Base-by-base conservation (phyloP, 2,797 vertebrate species). In the Melanotaenia nigrans region DNA sequence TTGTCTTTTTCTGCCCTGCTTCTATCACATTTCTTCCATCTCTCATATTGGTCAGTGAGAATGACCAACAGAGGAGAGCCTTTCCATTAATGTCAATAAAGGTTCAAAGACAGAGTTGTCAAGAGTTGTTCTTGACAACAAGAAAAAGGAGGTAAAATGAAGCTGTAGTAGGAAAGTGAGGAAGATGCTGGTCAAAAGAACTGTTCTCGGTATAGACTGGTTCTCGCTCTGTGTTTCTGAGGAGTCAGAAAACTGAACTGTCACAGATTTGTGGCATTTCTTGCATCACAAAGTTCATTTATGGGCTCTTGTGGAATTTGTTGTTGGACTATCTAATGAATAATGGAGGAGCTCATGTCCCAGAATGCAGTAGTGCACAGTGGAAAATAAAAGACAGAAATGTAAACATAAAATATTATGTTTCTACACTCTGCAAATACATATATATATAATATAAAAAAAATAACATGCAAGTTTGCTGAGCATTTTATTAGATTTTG, bases 61-160 rank as follows among this genome's bases (percentile, higher is more conserved):
- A 54, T 65, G 77, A 90, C 81, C 84, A 73, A 80, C 64, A n/a
- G 65, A 89, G 85, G 87, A 90, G 81, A 71, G 87, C 51, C 82
- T 91, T 90, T 91, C 92, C 89, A 94, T 92, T 92, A 87, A 79
- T 73, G 87, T 87, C 90, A 86, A 81, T 36, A 36, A 82, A 65
- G 79, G 85, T 77, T 84, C 74, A 33, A 33, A 68, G 14, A 1
- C 28, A 49, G 78, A 75, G 72, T 63, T 24, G 61, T 70, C 71
- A 83, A 66, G 68, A 74, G 68, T 33, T 33, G 49, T 75, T 65
- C 60, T 81, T 77, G 85, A 81, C 70, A 81, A 75, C 76, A 69
- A 81, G 38, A 33, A 51, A 75, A 32, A 40, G 42, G 35, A 65
- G 68, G 68, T 36, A 66, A 63, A 72, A 84, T 65, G 82, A 65